phyloP scores from a whole-genome alignment of 2,888 invertebrate genomes.

The Crossocerus cetratus region DNA sequence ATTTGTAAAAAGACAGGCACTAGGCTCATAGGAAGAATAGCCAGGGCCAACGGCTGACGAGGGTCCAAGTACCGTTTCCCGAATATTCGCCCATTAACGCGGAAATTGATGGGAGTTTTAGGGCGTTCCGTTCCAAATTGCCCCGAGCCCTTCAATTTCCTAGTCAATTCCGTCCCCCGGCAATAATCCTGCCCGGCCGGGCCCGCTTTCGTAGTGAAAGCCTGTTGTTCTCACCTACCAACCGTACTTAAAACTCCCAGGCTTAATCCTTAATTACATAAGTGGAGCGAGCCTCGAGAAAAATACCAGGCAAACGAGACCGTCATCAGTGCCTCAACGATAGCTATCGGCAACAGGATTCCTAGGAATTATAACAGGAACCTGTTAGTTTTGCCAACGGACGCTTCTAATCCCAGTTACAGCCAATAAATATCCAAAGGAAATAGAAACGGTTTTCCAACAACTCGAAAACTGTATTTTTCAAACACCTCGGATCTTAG shows the following conservation, averaged over 20 bases:
- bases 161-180: constrained; percentile 63
- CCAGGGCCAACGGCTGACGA: constrained; percentile 47
- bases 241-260: constrained; percentile 40
- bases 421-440: too few species aligned
- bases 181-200: constrained; percentile 60
- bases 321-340: constrained; percentile 12
- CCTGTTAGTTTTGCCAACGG: too few species aligned
- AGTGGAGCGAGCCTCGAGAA: constrained; percentile 7
- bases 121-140: constrained; percentile 60
- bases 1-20: not conserved
- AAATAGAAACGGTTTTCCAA: too few species aligned
- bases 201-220: constrained; percentile 25
- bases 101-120: constrained; percentile 58
- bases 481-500: too few species aligned
- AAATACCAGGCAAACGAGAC: constrained; percentile 1
- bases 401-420: too few species aligned
- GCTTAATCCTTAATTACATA: constrained; percentile 43
- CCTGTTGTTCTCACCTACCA: constrained; percentile 51
- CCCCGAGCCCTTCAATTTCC: constrained; percentile 63
- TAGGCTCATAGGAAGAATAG: not conserved
- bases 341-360: not conserved
- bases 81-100: constrained; percentile 56
- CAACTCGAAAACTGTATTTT: too few species aligned
- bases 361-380: not conserved
- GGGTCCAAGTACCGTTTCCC: constrained; percentile 56